Evolutionary conservation across 2,888 invertebrate species (phyloP).

Genomic region (Drosophila suboccidentalis): DNA sequence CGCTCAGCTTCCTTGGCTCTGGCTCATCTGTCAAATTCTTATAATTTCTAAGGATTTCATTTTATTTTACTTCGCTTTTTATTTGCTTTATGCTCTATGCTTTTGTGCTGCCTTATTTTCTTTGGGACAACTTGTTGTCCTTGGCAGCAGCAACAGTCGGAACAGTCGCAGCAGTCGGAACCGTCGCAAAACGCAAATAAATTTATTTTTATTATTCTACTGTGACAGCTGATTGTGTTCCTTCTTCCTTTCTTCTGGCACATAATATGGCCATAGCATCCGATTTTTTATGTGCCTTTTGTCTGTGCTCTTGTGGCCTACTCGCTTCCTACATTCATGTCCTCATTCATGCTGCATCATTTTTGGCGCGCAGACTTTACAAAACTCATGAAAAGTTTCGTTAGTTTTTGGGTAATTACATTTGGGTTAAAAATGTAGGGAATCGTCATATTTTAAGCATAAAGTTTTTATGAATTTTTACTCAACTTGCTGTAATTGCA

Average conservation of each 20-base stretch:
- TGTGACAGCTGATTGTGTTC: slow-evolving; percentile 75
- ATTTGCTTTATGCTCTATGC: slow-evolving; percentile 16
- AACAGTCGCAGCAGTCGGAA: slow-evolving; percentile 25
- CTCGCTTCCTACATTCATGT: slow-evolving; percentile 22
- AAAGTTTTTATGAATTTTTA: slow-evolving; percentile 1
- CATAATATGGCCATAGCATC: slow-evolving; percentile 37
- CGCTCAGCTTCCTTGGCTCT: slow-evolving; percentile 18
- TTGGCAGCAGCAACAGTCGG: slow-evolving; percentile 34
- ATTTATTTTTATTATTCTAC: slow-evolving; percentile 75
- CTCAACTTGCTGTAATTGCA: slow-evolving; percentile 7
- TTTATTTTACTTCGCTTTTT: slow-evolving; percentile 19
- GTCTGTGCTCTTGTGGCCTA: slow-evolving; percentile 22
- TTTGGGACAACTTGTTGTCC: slow-evolving; percentile 71
- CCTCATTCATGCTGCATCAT: slow-evolving; percentile 8
- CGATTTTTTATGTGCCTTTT: slow-evolving; percentile 4
- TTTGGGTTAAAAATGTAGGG: not conserved
- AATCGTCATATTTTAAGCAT: not conserved
- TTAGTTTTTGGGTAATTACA: slow-evolving; percentile 15
- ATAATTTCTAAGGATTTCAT: slow-evolving; percentile 60
- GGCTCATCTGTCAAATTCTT: slow-evolving; percentile 77
- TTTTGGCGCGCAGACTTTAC: slow-evolving; percentile 33
- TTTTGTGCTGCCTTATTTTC: slow-evolving; percentile 9
- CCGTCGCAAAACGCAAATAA: slow-evolving; percentile 65
- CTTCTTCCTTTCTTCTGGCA: slow-evolving; percentile 22
- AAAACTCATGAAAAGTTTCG: slow-evolving; percentile 5